These are phyloP conservation scores for Eupithecia inturbata DNA, from an alignment of 2,888 invertebrate species.

Conservation along the genomic window DNA sequence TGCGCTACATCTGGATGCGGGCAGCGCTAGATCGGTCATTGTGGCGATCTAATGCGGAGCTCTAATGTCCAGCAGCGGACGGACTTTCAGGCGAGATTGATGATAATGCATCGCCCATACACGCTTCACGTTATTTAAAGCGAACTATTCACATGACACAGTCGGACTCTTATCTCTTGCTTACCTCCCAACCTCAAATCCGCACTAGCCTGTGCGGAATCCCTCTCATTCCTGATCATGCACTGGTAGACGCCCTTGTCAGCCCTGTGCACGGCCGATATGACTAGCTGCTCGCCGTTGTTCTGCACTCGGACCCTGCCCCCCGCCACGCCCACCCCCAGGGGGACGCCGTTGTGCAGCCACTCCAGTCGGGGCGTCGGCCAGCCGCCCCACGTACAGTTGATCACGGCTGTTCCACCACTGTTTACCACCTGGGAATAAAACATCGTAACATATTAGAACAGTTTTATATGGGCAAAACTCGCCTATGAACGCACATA, in stretches of 20 bases:
- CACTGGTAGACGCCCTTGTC: slow-evolving; percentile 96
- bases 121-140: neutral
- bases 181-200: slow-evolving; percentile 91
- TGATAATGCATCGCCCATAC: neutral
- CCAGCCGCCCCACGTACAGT: slow-evolving; percentile 93
- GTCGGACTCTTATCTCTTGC: neutral
- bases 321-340: slow-evolving; percentile 77
- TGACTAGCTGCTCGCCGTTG: slow-evolving; percentile 71
- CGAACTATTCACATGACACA: neutral
- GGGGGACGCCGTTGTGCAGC: slow-evolving; percentile 89
- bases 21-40: neutral
- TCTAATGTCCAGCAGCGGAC: neutral
- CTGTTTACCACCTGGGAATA: slow-evolving; percentile 90
- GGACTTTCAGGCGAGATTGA: neutral
- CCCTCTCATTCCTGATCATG: slow-evolving; percentile 90
- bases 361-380: slow-evolving; percentile 88
- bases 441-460: neutral
- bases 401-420: slow-evolving; percentile 91
- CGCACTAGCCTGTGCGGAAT: slow-evolving; percentile 91
- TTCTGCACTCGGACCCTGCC: slow-evolving; percentile 67
- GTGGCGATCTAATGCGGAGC: neutral
- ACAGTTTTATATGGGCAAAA: neutral
- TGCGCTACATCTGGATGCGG: too few species aligned
- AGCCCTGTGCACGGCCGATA: slow-evolving; percentile 86
- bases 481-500: neutral